Evolutionary conservation across 2,113 vertebrate genomes (phyloP), one percentile per base, ranked within the genome.

Genomic region (Oncorhynchus nerka): DNA sequence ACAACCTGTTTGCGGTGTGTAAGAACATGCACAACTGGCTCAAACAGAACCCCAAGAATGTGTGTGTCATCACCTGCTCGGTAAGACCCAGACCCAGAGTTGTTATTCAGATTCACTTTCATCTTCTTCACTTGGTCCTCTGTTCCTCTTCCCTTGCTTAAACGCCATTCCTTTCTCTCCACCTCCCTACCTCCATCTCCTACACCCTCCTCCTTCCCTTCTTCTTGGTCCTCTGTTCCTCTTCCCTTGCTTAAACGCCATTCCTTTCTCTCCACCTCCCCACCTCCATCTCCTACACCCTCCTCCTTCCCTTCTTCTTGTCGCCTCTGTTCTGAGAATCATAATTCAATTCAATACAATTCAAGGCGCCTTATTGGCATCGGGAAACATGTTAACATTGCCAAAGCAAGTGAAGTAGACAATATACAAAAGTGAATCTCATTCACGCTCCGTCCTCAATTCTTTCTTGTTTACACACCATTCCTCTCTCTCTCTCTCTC

Each of bases 1-100:
- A 99, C 92, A 99, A 99, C 92, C 94, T 99, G 80, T 99, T 97
- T 9, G 97, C 98, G 0, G 97, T 99, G 77, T 99, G 98, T 90
- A 97, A 98, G 92, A 99, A 99, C 89, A 99, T 99, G 97, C 96
- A 99, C 92, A 99, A 98, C 89, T 99, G 97, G 97, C 94, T 99
- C 73, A 95, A 96, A 74, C 98, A 99, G 92, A 99, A 98, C 85
- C 98, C 98, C 89, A 99, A 97, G 93, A 99, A 99, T 8, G 96
- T 99, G 79, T 99, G 98, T 84, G 97, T 99, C 88, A 96, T 99
- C 89, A 98, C 98, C 88, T 99, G 98, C 92, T 97, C 97, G 96
- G 98, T 99, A 93, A 95, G 97, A 79, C n/a, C 9, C n/a, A 64
- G 26, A 51, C 3, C 30, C 19, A 1, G 16, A 55, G 51, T 5